Conservation (phyloP, 2,888 invertebrate species). For the Caradrina kadenii region DNA sequence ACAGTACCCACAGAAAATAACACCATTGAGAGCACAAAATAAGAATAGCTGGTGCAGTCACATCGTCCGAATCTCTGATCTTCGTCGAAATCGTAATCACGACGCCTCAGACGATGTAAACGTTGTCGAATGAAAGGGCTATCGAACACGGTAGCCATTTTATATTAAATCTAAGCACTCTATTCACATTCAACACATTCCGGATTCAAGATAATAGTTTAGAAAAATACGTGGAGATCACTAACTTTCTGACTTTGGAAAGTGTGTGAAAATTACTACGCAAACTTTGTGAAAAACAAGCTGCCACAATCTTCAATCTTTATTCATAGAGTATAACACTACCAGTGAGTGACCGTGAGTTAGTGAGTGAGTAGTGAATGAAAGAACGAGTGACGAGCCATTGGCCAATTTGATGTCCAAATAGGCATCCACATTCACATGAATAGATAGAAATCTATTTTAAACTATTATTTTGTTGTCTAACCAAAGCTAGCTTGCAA, state of each 20-base stretch:
- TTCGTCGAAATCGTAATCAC: slow-evolving; percentile 91
- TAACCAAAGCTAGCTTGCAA: no score
- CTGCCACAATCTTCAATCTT: slow-evolving; percentile 42
- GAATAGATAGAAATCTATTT: no score
- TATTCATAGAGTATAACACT: slow-evolving; percentile 32
- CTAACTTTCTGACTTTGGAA: slow-evolving; percentile 64
- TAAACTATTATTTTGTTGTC: no score
- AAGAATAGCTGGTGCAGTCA: slow-evolving; percentile 92
- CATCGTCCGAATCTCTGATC: slow-evolving; percentile 92
- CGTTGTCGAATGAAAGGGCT: slow-evolving; percentile 91
- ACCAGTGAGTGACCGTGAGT: slow-evolving; percentile 25
- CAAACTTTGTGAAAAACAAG: slow-evolving; percentile 69
- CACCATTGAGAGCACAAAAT: slow-evolving; percentile 91
- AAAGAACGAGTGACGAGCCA: no score
- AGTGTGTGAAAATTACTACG: slow-evolving; percentile 56
- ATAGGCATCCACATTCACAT: no score
- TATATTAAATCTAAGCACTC: slow-evolving; percentile 59
- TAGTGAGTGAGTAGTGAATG: neutral
- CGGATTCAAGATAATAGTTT: slow-evolving; percentile 38
- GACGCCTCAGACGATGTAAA: slow-evolving; percentile 90
- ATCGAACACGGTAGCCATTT: slow-evolving; percentile 92
- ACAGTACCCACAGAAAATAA: slow-evolving; percentile 92
- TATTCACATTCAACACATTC: slow-evolving; percentile 66
- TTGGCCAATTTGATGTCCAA: no score
- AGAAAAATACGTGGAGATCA: slow-evolving; percentile 43